phyloP scores from a whole-genome alignment of 2,888 invertebrate genomes.

The Agonopterix heracliana region DNA sequence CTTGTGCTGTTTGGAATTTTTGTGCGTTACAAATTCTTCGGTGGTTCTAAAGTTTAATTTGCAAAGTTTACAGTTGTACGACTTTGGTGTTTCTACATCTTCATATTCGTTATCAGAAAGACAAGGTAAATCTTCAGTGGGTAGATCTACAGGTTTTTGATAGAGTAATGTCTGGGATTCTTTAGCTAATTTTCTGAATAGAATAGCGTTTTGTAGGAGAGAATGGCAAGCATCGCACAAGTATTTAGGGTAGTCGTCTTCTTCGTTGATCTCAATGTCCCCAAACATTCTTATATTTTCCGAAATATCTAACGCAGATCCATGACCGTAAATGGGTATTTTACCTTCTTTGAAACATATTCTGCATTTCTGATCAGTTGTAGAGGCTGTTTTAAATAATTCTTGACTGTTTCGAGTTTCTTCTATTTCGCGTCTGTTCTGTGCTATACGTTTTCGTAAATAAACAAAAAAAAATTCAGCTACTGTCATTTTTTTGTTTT shows the following conservation, averaged over 20 bases:
- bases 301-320: constrained; percentile 25
- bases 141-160: background rate
- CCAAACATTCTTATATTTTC: constrained; percentile 39
- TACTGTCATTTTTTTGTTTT: no score
- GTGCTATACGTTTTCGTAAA: constrained; percentile 2
- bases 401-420: background rate
- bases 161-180: constrained; percentile 27
- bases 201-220: constrained; percentile 35
- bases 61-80: constrained; percentile 18
- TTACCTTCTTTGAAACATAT: constrained; percentile 46
- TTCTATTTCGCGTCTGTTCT: constrained; percentile 1
- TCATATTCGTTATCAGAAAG: no score
- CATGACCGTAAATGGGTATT: constrained; percentile 32
- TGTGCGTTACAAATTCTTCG: constrained; percentile 25
- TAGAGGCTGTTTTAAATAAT: background rate
- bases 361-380: constrained; percentile 30
- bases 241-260: constrained; percentile 38
- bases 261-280: constrained; percentile 30
- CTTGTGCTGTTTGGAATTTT: constrained; percentile 25
- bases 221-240: constrained; percentile 36
- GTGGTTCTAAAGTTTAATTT: constrained; percentile 17
- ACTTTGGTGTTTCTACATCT: no score
- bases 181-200: constrained; percentile 40
- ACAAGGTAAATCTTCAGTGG: no score
- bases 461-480: no score